Percentiles rank a stretch among this genome's conserved stretches.
Evolutionary conservation across 2,113 vertebrate species (phyloP).

Genomic region (Macquaria australasica): DNA sequence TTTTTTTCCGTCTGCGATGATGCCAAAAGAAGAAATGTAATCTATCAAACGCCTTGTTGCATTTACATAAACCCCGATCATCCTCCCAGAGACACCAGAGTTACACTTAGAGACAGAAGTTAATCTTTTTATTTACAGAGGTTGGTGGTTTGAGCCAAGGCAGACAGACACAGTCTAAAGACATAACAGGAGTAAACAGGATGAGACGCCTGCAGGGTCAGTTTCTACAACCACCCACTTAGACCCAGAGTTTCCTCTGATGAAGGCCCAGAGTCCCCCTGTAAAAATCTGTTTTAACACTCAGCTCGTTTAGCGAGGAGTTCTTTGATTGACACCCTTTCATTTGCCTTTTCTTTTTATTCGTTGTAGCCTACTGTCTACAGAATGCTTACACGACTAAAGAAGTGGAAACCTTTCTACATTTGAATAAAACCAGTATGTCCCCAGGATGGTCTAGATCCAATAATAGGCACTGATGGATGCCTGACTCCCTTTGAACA

Average conservation of each 20-base stretch:
- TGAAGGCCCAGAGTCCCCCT: conserved; percentile 4
- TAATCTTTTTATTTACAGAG: conserved; percentile 64
- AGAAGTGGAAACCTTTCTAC: neutral
- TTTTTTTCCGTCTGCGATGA: neutral
- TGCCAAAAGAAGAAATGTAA: conserved; percentile 23
- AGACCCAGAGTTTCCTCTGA: conserved; percentile 23
- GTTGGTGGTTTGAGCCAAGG: conserved; percentile 34
- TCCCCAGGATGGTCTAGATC: neutral
- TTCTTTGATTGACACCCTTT: conserved; percentile 17
- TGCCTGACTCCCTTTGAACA: conserved; percentile 70
- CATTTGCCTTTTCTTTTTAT: neutral
- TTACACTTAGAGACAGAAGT: conserved; percentile 30
- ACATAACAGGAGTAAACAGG: conserved; percentile 56
- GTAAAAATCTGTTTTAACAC: conserved; percentile 5
- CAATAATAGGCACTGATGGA: conserved; percentile 62
- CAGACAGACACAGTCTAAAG: conserved; percentile 35
- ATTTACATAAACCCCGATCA: conserved; percentile 43
- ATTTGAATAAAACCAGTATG: conserved; percentile 7
- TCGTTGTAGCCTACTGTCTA: neutral
- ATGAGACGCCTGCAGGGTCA: conserved; percentile 49
- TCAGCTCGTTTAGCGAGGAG: neutral
- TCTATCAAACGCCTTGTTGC: conserved; percentile 16
- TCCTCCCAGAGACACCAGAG: conserved; percentile 18
- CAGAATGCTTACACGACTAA: neutral
- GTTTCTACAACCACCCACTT: conserved; percentile 50